These are phyloP conservation scores for Hucho hucho DNA, from an alignment of 2,113 vertebrate genomes.

Conservation along the genomic window DNA sequence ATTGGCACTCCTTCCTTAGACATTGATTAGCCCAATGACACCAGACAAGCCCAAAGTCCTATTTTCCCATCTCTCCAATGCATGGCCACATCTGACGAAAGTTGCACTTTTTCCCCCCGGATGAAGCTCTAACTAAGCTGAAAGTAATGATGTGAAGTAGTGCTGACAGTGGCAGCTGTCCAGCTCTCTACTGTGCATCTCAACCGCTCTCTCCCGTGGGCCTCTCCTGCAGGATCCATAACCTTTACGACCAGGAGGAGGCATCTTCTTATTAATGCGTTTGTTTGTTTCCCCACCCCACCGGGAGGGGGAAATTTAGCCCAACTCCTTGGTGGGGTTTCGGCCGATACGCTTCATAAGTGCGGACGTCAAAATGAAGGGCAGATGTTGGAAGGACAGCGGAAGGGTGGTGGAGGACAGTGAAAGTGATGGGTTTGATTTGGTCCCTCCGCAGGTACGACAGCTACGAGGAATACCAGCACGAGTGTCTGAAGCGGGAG, in stretches of 20 bases:
- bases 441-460: conserved; percentile 78
- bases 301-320: background rate
- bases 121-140: conserved; percentile 77
- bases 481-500: conserved; percentile 92
- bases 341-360: conserved; percentile 21
- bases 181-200: conserved; percentile 42
- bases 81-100: conserved; percentile 53
- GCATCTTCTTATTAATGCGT: conserved; percentile 66
- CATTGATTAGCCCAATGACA: conserved; percentile 63
- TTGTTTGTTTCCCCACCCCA: conserved; percentile 46
- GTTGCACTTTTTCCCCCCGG: conserved; percentile 68
- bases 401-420: background rate
- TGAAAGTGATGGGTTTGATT: background rate
- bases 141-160: conserved; percentile 79
- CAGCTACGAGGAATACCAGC: conserved; percentile 97
- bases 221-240: conserved; percentile 55
- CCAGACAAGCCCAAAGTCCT: conserved; percentile 59
- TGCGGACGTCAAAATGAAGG: conserved; percentile 2
- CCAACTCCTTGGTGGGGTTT: conserved; percentile 28
- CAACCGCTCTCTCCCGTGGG: conserved; percentile 40
- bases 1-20: conserved; percentile 29
- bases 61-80: conserved; percentile 61
- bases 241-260: conserved; percentile 53
- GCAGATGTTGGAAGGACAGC: conserved; percentile 17
- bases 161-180: conserved; percentile 78